A percentile compares a stretch with the other conserved stretches of the same genome.
phyloP scores from a whole-genome alignment of 2,888 invertebrate genomes.

The Leptothorax acervorum region DNA sequence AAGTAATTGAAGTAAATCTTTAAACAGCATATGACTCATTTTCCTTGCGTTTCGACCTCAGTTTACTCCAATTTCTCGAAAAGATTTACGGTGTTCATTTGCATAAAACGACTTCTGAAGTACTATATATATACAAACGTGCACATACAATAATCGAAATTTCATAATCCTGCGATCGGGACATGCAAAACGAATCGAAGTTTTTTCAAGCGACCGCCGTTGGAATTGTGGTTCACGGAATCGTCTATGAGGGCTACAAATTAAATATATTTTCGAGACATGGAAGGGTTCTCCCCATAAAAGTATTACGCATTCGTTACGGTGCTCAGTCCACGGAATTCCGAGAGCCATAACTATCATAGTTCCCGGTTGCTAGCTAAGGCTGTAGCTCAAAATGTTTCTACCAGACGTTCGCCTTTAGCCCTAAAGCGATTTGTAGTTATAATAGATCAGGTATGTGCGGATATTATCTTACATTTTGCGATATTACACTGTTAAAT shows the following conservation, averaged over 20 bases:
- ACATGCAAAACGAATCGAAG: slow-evolving; percentile 70
- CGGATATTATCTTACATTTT: slow-evolving; percentile 5
- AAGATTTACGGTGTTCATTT: neutral
- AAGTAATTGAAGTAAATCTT: neutral
- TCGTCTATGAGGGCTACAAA: slow-evolving; percentile 74
- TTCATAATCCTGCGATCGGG: slow-evolving; percentile 67
- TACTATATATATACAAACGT: neutral
- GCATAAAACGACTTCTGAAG: neutral
- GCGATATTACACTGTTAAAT: neutral
- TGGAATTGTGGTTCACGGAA: slow-evolving; percentile 60
- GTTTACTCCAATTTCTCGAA: neutral
- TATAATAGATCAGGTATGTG: slow-evolving; percentile 5
- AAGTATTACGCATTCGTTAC: slow-evolving; percentile 85
- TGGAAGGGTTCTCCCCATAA: slow-evolving; percentile 82
- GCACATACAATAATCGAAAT: slow-evolving; percentile 51
- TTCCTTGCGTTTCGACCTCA: neutral
- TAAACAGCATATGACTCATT: neutral
- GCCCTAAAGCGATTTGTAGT: slow-evolving; percentile 7
- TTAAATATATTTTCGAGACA: slow-evolving; percentile 82
- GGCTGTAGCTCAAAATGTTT: slow-evolving; percentile 35
- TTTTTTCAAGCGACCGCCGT: slow-evolving; percentile 48
- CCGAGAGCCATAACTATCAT: slow-evolving; percentile 68
- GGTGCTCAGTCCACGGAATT: slow-evolving; percentile 82
- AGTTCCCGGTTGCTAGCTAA: slow-evolving; percentile 42
- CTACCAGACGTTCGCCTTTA: slow-evolving; percentile 11